Base-by-base conservation (phyloP, 2,113 vertebrate species). In the Aptenodytes forsteri region DNA sequence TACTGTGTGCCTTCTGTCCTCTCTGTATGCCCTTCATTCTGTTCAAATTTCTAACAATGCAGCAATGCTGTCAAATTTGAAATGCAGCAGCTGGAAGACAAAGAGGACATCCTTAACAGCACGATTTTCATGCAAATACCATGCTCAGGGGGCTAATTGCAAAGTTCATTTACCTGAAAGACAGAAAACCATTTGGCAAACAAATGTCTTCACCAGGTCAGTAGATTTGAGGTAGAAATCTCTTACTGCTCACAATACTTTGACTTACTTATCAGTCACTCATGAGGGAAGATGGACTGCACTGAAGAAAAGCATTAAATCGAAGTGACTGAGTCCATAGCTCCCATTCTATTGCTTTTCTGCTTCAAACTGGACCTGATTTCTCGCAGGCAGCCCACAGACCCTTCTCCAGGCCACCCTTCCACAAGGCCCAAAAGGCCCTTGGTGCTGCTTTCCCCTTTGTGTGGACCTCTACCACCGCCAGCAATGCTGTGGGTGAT, bases 31-130 rank as follows among this genome's bases (percentile, higher is more conserved):
- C 62, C 72, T 88, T 90, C 13, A 1, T 79, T 85, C 64, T 81
- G n/a, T 93, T 89, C 66, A 58, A 61, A 80, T 91, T 89, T 88
- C 73, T 76, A 82, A 72, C 83, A 83, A 73, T 54, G 34, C 50
- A 98, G 98, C 98, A 98, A 98, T 98, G 98, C 92, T 98, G 94
- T 96, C 98, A 98, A 97, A 99, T 99, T 69, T 98, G 98, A 93
- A 97, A 98, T 46, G 98, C 98, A 93, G 98, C 97, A 98, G 23
- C 98, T 99, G 91, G 98, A 99, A 97, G 98, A 98, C 73, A 98
- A 98, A 96, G 81, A 11, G 92, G 98, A 36, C 47, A 72, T 79
- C 94, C 77, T 14, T 99, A 99, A 91, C 98, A 97, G 42, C 98
- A 99, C 47, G 95, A 98, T 93, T 99, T 97, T 89, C 83, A 98